Evolutionary conservation across 2,113 vertebrate genomes (phyloP).

Genomic region (Pontoporia blainvillei): DNA sequence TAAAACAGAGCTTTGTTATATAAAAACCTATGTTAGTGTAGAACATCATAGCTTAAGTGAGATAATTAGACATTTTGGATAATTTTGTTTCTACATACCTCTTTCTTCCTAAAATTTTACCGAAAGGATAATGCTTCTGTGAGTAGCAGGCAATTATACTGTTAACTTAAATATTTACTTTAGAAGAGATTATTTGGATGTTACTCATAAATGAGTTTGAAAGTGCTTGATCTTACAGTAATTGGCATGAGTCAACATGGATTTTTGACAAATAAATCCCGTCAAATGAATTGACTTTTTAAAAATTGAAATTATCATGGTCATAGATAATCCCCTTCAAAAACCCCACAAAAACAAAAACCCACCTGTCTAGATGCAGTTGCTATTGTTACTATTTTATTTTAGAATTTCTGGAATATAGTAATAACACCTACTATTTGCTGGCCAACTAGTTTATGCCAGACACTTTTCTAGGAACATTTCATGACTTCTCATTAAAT

Average conservation of each 20-base stretch:
- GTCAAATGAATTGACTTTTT: constrained; percentile 10
- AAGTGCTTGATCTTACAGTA: background rate
- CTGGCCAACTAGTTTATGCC: background rate
- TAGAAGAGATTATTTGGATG: constrained; percentile 24
- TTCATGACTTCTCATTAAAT: constrained; percentile 22
- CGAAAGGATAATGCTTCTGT: constrained; percentile 35
- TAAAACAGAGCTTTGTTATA: background rate
- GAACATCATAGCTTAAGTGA: background rate
- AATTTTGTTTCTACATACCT: background rate
- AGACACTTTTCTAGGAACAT: constrained; percentile 20
- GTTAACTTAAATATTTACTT: constrained; percentile 31
- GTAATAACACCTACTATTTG: background rate
- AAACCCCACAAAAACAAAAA: background rate
- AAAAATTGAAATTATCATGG: background rate
- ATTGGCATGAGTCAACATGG: constrained; percentile 9
- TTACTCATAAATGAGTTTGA: constrained; percentile 19
- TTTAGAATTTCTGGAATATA: constrained; percentile 60
- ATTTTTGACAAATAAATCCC: constrained; percentile 39
- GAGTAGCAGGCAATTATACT: background rate
- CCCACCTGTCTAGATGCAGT: constrained; percentile 37
- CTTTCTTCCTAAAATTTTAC: constrained; percentile 13
- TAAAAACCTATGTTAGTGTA: background rate
- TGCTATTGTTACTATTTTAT: constrained; percentile 21
- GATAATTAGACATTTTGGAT: background rate
- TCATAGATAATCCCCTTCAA: background rate